Evolutionary conservation across 1,140 invertebrate genomes (phyloP), one percentile per base, ranked within the genome.

Genomic region (Seison nebaliae): DNA sequence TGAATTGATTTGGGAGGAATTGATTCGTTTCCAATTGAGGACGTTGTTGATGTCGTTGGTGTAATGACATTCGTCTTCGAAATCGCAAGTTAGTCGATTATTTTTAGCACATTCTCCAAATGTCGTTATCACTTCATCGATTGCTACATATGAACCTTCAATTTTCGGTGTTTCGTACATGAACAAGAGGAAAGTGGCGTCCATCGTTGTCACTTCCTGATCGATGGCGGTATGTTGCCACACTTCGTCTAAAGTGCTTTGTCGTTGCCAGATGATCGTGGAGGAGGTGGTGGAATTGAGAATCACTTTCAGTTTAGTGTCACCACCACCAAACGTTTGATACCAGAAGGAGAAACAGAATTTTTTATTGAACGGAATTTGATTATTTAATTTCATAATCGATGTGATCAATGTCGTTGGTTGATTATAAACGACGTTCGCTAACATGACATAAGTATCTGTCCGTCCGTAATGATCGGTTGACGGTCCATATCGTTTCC

Each of bases 1-100:
- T 0, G 59, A 6, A 11, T 45, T 43, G 4, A 68, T 67, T 0
- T 73, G 74, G 14, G 61, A 57, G 21, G 62, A 65, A 46, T 68
- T 70, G 11, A 67, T 58, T 41, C 70, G 51, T 18, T 44, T 59
- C 74, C 74, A 78, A 47, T 75, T 71, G 47, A 76, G 76, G 47
- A 73, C 67, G 47, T 74, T 70, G 1, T 59, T 62, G 0, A 65
- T 63, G 47, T 75, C 72, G 43, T 74, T 70, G 2, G 54, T 66
- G 70, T 72, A 76, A 17, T 69, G 70, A 45, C 74, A 76, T 11
- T 24, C 23, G 1, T 52, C 53, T 50, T 77, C 73, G 51, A 77
- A 76, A 50, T 74, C 68, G 48, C 74, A 77, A 15, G 48, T 47
- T n/a, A n/a, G n/a, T n/a, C n/a, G n/a, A 16, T 33, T 38, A 19